Evolutionary conservation across 2,113 vertebrate genomes (phyloP), one percentile per base, ranked within the genome.

Genomic region (Brienomyrus longianalis): DNA sequence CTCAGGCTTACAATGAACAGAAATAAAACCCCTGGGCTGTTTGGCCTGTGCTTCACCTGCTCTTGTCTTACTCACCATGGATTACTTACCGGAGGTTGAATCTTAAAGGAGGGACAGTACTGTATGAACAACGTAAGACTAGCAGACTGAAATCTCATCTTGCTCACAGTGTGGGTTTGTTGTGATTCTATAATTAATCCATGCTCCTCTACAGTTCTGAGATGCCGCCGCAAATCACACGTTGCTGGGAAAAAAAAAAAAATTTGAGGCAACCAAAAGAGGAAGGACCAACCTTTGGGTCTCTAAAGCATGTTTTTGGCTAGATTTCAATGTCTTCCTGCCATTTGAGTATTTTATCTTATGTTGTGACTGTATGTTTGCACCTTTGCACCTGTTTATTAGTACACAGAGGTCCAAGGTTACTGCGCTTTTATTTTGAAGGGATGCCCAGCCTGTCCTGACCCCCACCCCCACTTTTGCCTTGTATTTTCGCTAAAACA

Each of bases 361-460:
- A 31, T 70, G 27, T 31, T 70, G 90, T 56, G 86, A 77, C 89
- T 88, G 87, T 89, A 19, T 70, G 10, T 90, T 89, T 39, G 45
- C 19, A 74, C 86, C 88, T 74, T 27, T 11, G 74, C 80, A 48
- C 43, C 31, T 19, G 77, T 45, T 83, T 83, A 23, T 83, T 45
- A 89, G 83, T 50, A 50, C 90, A 86, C 48, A 90, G 43, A 50
- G 86, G 43, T 66, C 43, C 54, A n/a, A 3, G 91, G 91, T 94
- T 85, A 66, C 47, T 10, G 15, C 85, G 93, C 95, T 96, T 92
- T 96, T 96, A 96, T 93, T 94, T 91, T 96, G 94, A 95, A 95
- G 94, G 56, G 89, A 87, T 27, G 89, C 87, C 87, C 48, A 91
- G 91, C 89, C 85, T 74, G 66, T 88, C 87, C 50, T 51, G 21